phyloP scores from a whole-genome alignment of 2,888 invertebrate genomes.

The Drosophila paucipuncta region DNA sequence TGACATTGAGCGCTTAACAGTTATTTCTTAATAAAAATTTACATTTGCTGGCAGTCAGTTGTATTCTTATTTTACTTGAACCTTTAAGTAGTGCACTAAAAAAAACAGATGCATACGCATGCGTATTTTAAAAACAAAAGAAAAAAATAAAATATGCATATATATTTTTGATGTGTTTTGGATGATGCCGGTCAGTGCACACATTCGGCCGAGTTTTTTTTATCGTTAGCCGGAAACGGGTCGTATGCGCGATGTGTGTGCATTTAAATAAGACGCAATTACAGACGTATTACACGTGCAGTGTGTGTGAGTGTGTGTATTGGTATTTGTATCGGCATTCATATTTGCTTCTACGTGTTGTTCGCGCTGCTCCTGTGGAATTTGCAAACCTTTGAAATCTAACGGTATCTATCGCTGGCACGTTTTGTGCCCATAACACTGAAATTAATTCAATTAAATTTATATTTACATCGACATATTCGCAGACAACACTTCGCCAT shows the following conservation, averaged over 20 bases:
- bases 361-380: conserved; percentile 23
- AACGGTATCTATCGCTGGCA: conserved; percentile 59
- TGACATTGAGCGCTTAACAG: conserved; percentile 69
- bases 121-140: background rate
- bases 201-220: conserved; percentile 74
- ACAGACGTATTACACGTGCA: conserved; percentile 18
- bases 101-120: conserved; percentile 16
- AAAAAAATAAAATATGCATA: background rate
- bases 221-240: conserved; percentile 62
- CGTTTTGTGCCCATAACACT: conserved; percentile 32
- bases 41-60: conserved; percentile 29
- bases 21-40: conserved; percentile 57
- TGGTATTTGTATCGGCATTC: background rate
- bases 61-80: conserved; percentile 60
- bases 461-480: background rate
- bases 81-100: conserved; percentile 36
- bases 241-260: conserved; percentile 64
- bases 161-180: conserved; percentile 37
- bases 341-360: conserved; percentile 36
- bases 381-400: conserved; percentile 34
- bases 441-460: conserved; percentile 19
- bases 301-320: conserved; percentile 21
- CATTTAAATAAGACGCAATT: conserved; percentile 62
- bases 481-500: conserved; percentile 10
- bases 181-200: conserved; percentile 69